Percentiles rank a stretch among this genome's conserved stretches.
Conservation (phyloP, 2,888 invertebrate genomes). For the Apoda limacodes region DNA sequence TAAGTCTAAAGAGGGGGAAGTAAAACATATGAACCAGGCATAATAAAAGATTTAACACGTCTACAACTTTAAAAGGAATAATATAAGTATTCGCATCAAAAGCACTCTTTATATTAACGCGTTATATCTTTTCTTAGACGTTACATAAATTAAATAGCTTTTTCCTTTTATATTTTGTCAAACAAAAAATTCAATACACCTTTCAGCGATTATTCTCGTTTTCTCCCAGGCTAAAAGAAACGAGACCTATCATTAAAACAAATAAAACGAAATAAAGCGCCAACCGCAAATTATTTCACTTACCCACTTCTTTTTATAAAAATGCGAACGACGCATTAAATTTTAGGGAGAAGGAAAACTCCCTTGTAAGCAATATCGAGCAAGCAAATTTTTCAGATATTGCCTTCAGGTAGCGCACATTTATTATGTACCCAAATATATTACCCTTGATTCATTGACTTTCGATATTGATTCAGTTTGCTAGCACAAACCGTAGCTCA, state of each 20-base stretch:
- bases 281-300: constrained; percentile 68
- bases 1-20: too few species aligned
- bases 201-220: too few species aligned
- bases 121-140: too few species aligned
- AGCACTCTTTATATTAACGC: too few species aligned
- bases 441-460: constrained; percentile 71
- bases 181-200: too few species aligned
- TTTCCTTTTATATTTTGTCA: too few species aligned
- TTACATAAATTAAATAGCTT: too few species aligned
- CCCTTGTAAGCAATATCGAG: constrained; percentile 70
- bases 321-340: constrained; percentile 70
- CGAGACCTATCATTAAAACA: constrained; percentile 66
- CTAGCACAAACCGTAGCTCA: constrained; percentile 64
- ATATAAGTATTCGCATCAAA: too few species aligned
- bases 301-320: constrained; percentile 69
- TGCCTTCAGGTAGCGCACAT: constrained; percentile 71
- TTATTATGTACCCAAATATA: constrained; percentile 72
- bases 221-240: constrained; percentile 34
- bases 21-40: too few species aligned
- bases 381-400: constrained; percentile 71
- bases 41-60: too few species aligned
- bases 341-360: constrained; percentile 70
- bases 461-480: constrained; percentile 70
- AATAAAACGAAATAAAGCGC: constrained; percentile 67
- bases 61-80: too few species aligned